phyloP scores from a whole-genome alignment of 1,140 invertebrate species.

The Pseudomyrmex gracilis region DNA sequence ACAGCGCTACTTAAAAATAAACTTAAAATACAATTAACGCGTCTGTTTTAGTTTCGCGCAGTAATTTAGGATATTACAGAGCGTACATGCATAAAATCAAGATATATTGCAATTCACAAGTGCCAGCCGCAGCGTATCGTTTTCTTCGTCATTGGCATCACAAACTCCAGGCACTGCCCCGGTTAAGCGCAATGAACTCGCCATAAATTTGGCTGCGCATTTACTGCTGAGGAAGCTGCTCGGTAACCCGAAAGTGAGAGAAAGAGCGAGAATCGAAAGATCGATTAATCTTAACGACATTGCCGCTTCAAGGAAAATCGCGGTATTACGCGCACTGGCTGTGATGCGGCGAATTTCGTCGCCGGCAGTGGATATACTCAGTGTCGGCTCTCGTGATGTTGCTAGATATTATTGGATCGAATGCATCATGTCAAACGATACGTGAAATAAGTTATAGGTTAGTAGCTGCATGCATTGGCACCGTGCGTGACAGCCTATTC shows the following conservation, averaged over 20 bases:
- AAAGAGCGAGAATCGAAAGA: conserved; percentile 53
- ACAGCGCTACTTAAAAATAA: not conserved
- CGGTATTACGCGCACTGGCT: conserved; percentile 6
- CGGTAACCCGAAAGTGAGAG: conserved; percentile 10
- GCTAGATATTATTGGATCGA: conserved; percentile 86
- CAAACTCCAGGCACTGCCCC: conserved; percentile 32
- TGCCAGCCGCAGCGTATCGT: conserved; percentile 3
- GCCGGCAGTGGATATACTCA: conserved; percentile 47
- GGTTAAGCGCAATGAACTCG: conserved; percentile 52
- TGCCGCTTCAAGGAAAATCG: conserved; percentile 59
- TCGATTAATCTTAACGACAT: conserved; percentile 68
- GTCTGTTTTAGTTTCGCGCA: not conserved
- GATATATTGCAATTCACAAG: conserved; percentile 7
- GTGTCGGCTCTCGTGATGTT: conserved; percentile 71
- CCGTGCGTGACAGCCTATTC: conserved; percentile 85
- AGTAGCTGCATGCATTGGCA: conserved; percentile 86
- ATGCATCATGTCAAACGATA: conserved; percentile 86
- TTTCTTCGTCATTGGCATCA: conserved; percentile 48
- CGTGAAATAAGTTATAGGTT: conserved; percentile 87
- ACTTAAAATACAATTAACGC: conserved; percentile 2
- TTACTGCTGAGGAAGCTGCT: conserved; percentile 19
- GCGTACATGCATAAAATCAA: not conserved
- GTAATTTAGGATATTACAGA: not conserved
- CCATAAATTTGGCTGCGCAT: conserved; percentile 54
- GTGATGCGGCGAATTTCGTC: conserved; percentile 76